phyloP scores from a whole-genome alignment of 2,113 vertebrate genomes.

The Genyomyrus donnyi region DNA sequence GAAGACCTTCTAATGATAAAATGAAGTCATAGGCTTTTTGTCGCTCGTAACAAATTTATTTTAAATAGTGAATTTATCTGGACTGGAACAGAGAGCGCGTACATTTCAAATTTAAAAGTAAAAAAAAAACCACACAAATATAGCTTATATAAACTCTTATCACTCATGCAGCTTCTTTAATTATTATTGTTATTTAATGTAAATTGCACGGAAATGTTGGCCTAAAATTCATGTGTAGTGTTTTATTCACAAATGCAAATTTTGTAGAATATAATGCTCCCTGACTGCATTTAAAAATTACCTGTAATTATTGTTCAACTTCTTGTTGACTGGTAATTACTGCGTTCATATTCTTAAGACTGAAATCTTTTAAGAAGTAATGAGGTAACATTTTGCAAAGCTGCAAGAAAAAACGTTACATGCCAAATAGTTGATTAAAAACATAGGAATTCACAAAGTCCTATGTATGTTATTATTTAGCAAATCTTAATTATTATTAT shows the following conservation, averaged over 20 bases:
- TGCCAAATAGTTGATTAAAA: background rate
- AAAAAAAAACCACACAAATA: background rate
- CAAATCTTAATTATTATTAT: background rate
- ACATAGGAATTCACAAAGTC: background rate
- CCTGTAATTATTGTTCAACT: background rate
- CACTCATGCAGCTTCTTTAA: background rate
- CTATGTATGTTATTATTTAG: background rate
- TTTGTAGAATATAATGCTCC: background rate
- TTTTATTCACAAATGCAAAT: background rate
- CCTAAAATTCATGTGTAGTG: background rate
- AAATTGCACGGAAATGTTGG: background rate
- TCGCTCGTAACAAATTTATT: background rate
- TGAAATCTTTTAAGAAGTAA: background rate
- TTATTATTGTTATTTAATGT: background rate
- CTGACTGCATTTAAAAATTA: background rate
- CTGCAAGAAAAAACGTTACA: background rate
- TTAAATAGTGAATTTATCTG: background rate
- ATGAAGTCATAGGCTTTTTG: background rate
- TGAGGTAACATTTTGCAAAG: background rate
- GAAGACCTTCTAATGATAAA: background rate
- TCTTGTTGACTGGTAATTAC: background rate
- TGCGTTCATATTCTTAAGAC: background rate
- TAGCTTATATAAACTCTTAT: background rate
- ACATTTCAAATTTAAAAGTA: background rate
- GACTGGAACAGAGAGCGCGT: background rate